These are phyloP conservation scores for Chaetorhynchus papuensis DNA, from an alignment of 2,113 vertebrate species.

Conservation along the genomic window DNA sequence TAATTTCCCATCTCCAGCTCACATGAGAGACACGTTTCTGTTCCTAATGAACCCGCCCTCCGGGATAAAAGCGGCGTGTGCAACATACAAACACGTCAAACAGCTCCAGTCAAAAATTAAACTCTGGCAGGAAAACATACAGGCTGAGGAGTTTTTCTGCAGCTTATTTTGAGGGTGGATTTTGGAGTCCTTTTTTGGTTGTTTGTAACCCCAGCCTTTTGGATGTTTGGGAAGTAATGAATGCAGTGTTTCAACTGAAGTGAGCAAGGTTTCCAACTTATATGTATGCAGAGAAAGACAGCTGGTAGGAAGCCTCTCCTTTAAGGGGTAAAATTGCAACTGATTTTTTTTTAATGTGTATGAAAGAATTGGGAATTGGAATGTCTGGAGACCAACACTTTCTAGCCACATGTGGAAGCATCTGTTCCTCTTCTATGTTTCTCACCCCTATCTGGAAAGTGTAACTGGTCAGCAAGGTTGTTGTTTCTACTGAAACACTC, in stretches of 20 bases:
- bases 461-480: not conserved
- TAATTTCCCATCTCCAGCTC: not conserved
- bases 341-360: not conserved
- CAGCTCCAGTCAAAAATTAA: not conserved
- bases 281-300: not conserved
- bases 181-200: not conserved
- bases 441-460: not conserved
- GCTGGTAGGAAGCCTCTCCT: not conserved
- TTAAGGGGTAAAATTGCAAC: not conserved
- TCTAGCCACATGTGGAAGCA: not conserved
- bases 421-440: not conserved
- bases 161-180: not conserved
- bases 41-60: not conserved
- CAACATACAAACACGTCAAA: not conserved
- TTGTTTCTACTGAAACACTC: not conserved
- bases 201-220: not conserved
- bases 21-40: not conserved
- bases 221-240: not conserved
- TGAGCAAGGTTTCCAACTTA: not conserved
- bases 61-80: not conserved
- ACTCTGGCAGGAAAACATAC: not conserved
- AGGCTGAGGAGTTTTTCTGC: not conserved
- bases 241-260: not conserved
- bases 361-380: not conserved
- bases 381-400: not conserved